Conservation (phyloP, 2,888 invertebrate species). For the Callinectes sapidus region DNA sequence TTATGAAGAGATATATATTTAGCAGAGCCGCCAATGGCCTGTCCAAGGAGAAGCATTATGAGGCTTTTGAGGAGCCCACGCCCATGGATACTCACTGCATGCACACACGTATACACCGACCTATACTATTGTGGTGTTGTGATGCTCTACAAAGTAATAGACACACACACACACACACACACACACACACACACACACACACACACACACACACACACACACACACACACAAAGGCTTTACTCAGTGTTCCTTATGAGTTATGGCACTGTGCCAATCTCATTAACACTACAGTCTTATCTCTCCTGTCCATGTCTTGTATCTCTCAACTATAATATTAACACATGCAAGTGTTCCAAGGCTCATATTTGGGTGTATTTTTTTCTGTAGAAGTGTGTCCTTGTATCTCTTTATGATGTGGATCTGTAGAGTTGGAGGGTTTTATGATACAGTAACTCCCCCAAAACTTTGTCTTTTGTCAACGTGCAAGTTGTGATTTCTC, state of each 20-base stretch:
- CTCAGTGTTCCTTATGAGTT: background rate
- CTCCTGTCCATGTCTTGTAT: background rate
- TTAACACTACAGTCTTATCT: background rate
- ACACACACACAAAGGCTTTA: background rate
- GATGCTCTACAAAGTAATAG: no score
- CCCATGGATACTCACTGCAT: background rate
- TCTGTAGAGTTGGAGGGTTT: background rate
- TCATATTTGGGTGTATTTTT: background rate
- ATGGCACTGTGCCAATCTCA: background rate
- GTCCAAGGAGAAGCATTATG: background rate
- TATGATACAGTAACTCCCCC: background rate
- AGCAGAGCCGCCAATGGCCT: background rate
- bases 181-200: background rate
- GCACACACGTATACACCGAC: background rate
- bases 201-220: background rate
- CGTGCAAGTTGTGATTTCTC: background rate
- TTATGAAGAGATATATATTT: slow-evolving; percentile 28
- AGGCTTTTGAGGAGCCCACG: background rate
- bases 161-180: background rate
- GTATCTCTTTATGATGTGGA: no score
- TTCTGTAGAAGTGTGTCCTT: background rate
- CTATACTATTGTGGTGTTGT: background rate
- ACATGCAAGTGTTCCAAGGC: background rate
- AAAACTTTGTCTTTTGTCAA: background rate
- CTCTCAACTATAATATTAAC: background rate